Base-by-base conservation (phyloP, 2,888 invertebrate species). In the Chrysina gloriosa region DNA sequence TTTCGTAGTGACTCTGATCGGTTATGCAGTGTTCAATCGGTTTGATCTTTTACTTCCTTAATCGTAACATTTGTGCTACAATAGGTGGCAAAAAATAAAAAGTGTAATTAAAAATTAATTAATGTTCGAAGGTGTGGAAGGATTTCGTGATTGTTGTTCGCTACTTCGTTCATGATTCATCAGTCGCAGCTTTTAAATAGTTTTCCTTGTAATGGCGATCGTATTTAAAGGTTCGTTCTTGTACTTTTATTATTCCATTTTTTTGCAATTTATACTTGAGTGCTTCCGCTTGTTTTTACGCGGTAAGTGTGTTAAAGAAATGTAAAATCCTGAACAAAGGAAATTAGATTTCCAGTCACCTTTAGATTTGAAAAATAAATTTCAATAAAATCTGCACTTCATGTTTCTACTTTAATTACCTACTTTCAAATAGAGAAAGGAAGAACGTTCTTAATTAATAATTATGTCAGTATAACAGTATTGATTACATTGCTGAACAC, bases 141-240 rank as follows among this genome's bases (percentile, higher is more conserved):
- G 25, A 45, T 56, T 45, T 39, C 31, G 45, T 45, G 50, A n/a
- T n/a, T n/a, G n/a, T n/a, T 27, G 21, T 34, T 23, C 27, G 23
- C 27, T 27, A 11, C 14, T 54, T 23, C 42, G 63, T 63, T 50
- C 42, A 64, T 65, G 68, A 68, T 56, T 63, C 63, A 68, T 50
- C 52, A 25, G 29, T 31, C 47, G 29, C 21, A 39, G 58, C 23
- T 11, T 27, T 42, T 47, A 11, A 36, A 45, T 52, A 29, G 34
- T 61, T 58, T 58, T 61, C 39, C 56, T 52, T 65, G 34, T 42
- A 39, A 81, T 81, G 80, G 79, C 81, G 42, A 70, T 82, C 61
- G 72, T 80, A 58, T 79, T 79, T 69, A 76, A 78, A 81, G 81
- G 81, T 80, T 70, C 73, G 45, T 19, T 34, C 23, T 68, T 29